These are phyloP conservation scores for Acanthurus tractus DNA, from an alignment of 2,797 vertebrate genomes.

Conservation along the genomic window DNA sequence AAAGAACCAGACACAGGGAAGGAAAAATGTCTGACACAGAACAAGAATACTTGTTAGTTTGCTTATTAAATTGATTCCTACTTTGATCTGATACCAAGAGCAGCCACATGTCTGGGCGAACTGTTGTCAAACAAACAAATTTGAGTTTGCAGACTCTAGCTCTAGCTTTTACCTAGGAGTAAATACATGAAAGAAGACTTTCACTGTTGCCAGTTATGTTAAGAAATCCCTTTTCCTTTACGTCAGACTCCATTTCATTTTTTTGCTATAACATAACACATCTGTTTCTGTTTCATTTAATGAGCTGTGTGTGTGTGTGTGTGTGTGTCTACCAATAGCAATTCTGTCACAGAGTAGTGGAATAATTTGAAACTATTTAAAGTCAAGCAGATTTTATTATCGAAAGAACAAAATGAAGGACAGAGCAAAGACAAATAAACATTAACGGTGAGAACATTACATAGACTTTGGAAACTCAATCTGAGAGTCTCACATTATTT, in stretches of 20 bases:
- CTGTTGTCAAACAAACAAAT: slow-evolving; percentile 42
- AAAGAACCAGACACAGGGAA: slow-evolving; percentile 45
- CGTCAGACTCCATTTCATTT: slow-evolving; percentile 11
- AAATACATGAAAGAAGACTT: slow-evolving; percentile 6
- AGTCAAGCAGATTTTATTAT: not conserved
- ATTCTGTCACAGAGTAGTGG: not conserved
- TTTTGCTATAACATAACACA: slow-evolving; percentile 21
- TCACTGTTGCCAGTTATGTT: slow-evolving; percentile 15
- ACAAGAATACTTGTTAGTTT: slow-evolving; percentile 37
- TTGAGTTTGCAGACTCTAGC: slow-evolving; percentile 20
- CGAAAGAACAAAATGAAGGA: not conserved
- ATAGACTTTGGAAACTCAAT: no score
- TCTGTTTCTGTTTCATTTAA: slow-evolving; percentile 25
- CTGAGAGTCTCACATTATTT: no score
- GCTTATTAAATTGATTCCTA: slow-evolving; percentile 51
- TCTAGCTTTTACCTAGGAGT: slow-evolving; percentile 27
- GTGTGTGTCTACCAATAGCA: no score
- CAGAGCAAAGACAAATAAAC: not conserved
- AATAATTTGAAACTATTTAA: not conserved
- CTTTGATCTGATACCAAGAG: slow-evolving; percentile 37
- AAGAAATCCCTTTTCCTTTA: not conserved
- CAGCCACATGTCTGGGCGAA: slow-evolving; percentile 25
- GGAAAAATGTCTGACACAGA: slow-evolving; percentile 41
- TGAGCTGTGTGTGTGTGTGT: no score
- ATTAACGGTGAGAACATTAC: no score